Base-by-base conservation (phyloP, 2,888 invertebrate genomes). In the Atrina japonica region DNA sequence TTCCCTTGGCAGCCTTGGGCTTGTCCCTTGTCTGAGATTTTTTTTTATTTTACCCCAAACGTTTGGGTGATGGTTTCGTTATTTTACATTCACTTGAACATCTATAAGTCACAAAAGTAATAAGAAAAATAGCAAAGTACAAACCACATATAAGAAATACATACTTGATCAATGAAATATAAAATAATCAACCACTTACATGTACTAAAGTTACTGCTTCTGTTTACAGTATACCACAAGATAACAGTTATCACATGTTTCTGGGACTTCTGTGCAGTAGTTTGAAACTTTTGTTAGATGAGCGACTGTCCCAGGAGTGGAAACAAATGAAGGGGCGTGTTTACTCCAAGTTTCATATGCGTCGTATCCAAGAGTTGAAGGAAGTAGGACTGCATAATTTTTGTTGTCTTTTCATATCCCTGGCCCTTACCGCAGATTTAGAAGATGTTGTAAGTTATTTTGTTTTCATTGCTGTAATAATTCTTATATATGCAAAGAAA, bases 271-370 rank as follows among this genome's bases (percentile, higher is more conserved):
- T 86, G 30, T 73, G 78, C 45, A 68, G 73, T 5, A 80, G 83
- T 43, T 75, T 87, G 25, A 64, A 71, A 14, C 66, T 71, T 30
- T 40, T 81, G 21, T 65, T 78, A 41, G 73, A 73, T 21, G 66
- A 49, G n/a, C 78, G 76, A 3, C 70, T 77, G 7, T 71, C 76
- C 18, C 74, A 75, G 40, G 84, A 83, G 43, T 88, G 88, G 88
- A 80, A 80, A 67, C 81, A 84, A 67, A 76, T 86, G 43, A 87
- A 86, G 65, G 88, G 88, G 27, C 84, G 87, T 58, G 79, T 88
- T 29, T 86, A 82, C 63, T 86, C 87, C 27, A 88, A 87, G 80
- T 88, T 88, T 66, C 86, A 87, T 61, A 75, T 77, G 41, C 74
- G 85, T 9, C 78, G 86, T 23, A 80, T 88, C 64, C 84, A 85